Evolutionary conservation across 2,797 vertebrate genomes (phyloP).

Genomic region (Staurois parvus): DNA sequence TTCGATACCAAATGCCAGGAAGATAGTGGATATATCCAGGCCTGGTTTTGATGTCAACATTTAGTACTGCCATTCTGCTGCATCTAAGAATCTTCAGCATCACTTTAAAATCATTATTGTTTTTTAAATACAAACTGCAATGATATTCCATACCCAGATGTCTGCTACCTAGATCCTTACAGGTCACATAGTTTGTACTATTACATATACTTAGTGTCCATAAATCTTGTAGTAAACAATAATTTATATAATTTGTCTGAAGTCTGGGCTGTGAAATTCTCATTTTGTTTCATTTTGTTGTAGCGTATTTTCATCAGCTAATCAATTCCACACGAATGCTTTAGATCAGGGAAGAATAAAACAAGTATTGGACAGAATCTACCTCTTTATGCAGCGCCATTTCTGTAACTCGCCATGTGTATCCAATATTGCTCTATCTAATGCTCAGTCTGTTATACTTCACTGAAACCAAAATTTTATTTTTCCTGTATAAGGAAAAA

Average conservation of each 20-base stretch:
- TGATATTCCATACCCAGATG: not conserved
- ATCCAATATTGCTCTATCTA: constrained; percentile 49
- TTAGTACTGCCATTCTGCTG: too few species aligned
- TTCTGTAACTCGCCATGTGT: constrained; percentile 17
- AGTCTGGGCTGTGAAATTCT: constrained; percentile 2
- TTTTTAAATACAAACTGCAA: too few species aligned
- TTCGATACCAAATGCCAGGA: too few species aligned
- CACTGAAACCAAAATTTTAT: constrained; percentile 23
- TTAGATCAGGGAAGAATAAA: constrained; percentile 37
- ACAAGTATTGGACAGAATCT: constrained; percentile 37
- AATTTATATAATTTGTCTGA: not conserved
- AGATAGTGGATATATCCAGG: too few species aligned
- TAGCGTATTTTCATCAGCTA: constrained; percentile 24
- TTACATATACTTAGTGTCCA: not conserved
- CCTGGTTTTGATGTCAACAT: too few species aligned
- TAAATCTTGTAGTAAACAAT: not conserved
- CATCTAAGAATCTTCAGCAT: too few species aligned
- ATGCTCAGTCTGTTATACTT: constrained; percentile 23
- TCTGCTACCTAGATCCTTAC: not conserved
- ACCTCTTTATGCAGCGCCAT: not conserved
- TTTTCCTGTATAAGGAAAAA: constrained; percentile 5
- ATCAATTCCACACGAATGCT: constrained; percentile 29
- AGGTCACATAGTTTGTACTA: not conserved
- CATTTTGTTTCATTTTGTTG: constrained; percentile 9
- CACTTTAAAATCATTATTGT: too few species aligned